A percentile compares a stretch with the other conserved stretches of the same genome.
Evolutionary conservation across 2,113 vertebrate species (phyloP).

Genomic region (Proteles cristata): DNA sequence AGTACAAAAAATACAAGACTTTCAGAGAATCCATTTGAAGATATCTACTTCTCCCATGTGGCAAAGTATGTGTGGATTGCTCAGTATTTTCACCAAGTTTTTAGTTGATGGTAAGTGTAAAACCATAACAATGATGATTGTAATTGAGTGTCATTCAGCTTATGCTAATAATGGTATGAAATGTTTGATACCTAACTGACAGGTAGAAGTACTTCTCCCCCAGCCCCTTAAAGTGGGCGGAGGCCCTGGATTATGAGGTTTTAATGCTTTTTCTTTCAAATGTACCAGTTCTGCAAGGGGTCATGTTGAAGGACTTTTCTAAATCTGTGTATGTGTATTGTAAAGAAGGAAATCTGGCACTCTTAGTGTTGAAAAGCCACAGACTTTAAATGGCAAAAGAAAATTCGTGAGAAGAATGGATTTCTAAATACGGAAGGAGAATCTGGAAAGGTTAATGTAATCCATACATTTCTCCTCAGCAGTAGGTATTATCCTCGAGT

Average conservation of each 20-base stretch:
- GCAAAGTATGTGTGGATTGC: conserved; percentile 89
- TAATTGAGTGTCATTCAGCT: background rate
- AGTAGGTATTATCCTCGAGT: background rate
- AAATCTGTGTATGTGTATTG: background rate
- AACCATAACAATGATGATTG: background rate
- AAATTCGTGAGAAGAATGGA: conserved; percentile 34
- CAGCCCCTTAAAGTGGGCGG: background rate
- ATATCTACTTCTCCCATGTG: conserved; percentile 78
- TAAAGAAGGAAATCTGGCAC: background rate
- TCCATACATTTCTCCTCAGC: background rate
- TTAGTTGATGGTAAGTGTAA: conserved; percentile 90
- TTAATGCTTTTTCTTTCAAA: conserved; percentile 23
- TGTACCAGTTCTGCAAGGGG: background rate
- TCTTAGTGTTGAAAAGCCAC: conserved; percentile 19
- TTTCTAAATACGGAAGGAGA: background rate
- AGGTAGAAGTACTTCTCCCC: background rate
- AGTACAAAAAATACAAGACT: conserved; percentile 90
- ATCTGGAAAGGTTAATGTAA: background rate
- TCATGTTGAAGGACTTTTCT: conserved; percentile 7
- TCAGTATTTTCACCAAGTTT: conserved; percentile 89
- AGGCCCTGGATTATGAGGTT: background rate
- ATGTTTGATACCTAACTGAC: background rate
- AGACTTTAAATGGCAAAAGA: conserved; percentile 42
- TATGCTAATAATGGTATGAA: background rate
- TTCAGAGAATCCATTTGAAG: conserved; percentile 81